A percentile compares a stretch with the other conserved stretches of the same genome.
phyloP scores from a whole-genome alignment of 1,140 invertebrate genomes.

The Pseudomyrmex dendroicus region DNA sequence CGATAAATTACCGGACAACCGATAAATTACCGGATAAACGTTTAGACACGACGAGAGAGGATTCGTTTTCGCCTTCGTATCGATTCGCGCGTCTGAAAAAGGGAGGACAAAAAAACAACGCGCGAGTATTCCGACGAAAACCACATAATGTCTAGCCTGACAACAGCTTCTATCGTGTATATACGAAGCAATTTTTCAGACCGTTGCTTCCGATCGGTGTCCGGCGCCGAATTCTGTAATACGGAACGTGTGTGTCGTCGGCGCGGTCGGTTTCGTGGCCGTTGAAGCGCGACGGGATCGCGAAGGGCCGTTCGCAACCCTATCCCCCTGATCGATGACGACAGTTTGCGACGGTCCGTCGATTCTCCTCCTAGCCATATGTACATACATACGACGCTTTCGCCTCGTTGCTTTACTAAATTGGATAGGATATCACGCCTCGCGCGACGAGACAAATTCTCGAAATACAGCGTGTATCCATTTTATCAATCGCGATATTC shows the following conservation, averaged over 20 bases:
- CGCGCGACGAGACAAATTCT: not conserved
- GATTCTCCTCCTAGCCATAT: constrained; percentile 31
- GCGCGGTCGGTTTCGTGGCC: constrained; percentile 46
- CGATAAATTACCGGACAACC: not conserved
- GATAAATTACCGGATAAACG: not conserved
- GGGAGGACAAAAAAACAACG: not conserved
- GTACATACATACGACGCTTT: constrained; percentile 32
- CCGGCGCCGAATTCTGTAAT: constrained; percentile 53
- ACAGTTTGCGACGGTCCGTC: constrained; percentile 62
- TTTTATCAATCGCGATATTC: not conserved
- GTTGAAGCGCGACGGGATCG: constrained; percentile 60
- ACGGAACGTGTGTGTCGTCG: constrained; percentile 24
- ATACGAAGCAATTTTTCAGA: constrained; percentile 63
- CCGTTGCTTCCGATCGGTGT: constrained; percentile 57
- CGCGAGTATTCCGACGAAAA: constrained; percentile 10
- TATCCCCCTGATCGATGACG: constrained; percentile 67
- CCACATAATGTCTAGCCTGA: not conserved
- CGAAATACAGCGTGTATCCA: not conserved
- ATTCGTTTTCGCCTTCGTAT: not conserved
- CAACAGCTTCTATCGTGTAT: constrained; percentile 20
- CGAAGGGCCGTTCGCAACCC: constrained; percentile 52
- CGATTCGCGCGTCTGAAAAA: not conserved
- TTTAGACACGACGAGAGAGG: no score
- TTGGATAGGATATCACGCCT: constrained; percentile 28
- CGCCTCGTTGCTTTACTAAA: constrained; percentile 55